Percentiles rank a stretch among this genome's conserved stretches.
phyloP scores from a whole-genome alignment of 2,888 invertebrate species.

The Lasioglossum villosulum region DNA sequence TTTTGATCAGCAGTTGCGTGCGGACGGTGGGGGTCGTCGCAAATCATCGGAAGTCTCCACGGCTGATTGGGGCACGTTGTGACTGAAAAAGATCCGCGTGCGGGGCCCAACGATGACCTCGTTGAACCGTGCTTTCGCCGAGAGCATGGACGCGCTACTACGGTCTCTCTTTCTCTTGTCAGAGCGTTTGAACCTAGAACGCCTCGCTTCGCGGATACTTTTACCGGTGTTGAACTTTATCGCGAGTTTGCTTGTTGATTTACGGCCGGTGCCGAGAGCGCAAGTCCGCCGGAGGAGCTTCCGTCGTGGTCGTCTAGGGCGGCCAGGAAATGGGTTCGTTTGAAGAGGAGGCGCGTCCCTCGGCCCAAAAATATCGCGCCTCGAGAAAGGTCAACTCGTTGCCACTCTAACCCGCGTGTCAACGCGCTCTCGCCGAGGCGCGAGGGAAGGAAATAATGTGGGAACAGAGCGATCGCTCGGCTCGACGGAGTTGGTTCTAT shows the following conservation, averaged over 20 bases:
- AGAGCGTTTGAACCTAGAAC: background rate
- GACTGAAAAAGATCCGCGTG: no score
- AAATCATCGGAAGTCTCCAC: no score
- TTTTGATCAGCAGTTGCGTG: no score
- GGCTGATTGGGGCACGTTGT: no score
- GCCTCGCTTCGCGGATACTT: background rate
- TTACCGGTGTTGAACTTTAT: constrained; percentile 7
- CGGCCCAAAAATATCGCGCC: constrained; percentile 14
- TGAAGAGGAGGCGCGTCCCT: background rate
- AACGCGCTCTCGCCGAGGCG: background rate
- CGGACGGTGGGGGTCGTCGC: no score
- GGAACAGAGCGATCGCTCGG: constrained; percentile 31
- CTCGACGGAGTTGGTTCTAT: background rate
- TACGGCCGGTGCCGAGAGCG: background rate
- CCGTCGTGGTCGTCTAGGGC: background rate
- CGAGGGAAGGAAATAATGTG: constrained; percentile 44
- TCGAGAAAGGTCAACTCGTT: constrained; percentile 24
- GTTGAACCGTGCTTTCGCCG: background rate
- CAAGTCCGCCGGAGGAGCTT: background rate
- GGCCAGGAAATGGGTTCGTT: background rate
- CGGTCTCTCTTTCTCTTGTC: no score
- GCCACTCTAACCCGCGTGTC: constrained; percentile 27
- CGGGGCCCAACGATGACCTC: background rate
- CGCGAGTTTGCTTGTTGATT: constrained; percentile 10
- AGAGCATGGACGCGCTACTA: background rate